Evolutionary conservation across 2,113 vertebrate species (phyloP).

Genomic region (Hippocampus abdominalis): DNA sequence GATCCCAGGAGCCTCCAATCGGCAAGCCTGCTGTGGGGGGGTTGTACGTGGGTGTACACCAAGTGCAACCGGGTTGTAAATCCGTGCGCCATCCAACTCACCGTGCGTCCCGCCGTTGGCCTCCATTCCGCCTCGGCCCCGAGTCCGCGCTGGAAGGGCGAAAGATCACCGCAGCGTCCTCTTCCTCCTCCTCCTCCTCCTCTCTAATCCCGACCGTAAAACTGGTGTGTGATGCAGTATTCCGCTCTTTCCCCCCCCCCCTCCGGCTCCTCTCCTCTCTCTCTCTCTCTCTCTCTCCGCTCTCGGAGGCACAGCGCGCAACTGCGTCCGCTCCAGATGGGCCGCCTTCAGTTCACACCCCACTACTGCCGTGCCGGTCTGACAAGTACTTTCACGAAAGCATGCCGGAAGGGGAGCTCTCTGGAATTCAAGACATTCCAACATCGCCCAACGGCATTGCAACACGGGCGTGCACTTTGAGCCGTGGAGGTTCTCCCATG

Average conservation of each 20-base stretch:
- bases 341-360: slow-evolving; percentile 58
- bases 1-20: not conserved
- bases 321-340: slow-evolving; percentile 4
- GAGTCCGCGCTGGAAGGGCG: not conserved
- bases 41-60: not conserved
- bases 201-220: slow-evolving; percentile 4
- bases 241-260: not conserved
- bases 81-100: slow-evolving; percentile 44
- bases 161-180: not conserved
- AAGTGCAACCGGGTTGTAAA: not conserved
- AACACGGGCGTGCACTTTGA: not conserved
- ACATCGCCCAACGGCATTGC: too few relatives aligned
- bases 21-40: not conserved
- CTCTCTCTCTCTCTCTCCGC: not conserved
- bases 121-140: slow-evolving; percentile 53
- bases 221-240: not conserved
- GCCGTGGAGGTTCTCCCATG: not conserved
- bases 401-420: not conserved
- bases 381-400: slow-evolving; percentile 54
- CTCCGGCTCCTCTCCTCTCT: not conserved
- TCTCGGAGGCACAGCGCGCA: slow-evolving; percentile 19
- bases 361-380: slow-evolving; percentile 65
- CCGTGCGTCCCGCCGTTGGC: slow-evolving; percentile 37
- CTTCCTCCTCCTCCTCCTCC: not conserved
- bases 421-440: not conserved